Evolutionary conservation across 2,797 vertebrate species (phyloP).

Genomic region (Typhlichthys subterraneus): DNA sequence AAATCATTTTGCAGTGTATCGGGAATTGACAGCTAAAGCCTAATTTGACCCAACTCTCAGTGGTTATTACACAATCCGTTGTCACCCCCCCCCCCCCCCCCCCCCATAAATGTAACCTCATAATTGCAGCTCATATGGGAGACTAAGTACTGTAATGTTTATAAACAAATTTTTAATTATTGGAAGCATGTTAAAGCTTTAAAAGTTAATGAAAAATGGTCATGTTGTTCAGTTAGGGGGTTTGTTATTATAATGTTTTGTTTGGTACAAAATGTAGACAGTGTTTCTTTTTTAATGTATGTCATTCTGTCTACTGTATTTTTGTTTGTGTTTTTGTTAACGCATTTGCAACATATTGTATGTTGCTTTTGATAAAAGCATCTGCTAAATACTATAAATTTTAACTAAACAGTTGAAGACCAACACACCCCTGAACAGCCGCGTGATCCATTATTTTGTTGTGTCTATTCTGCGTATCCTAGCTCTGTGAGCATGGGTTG

Average conservation of each 20-base stretch:
- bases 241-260: neutral
- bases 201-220: neutral
- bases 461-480: slow-evolving; percentile 4
- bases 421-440: neutral
- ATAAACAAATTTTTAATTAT: neutral
- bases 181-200: neutral
- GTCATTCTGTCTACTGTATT: too few species aligned
- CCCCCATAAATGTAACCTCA: neutral
- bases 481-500: neutral
- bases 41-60: slow-evolving; percentile 9
- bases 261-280: neutral
- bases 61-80: slow-evolving; percentile 2
- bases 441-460: neutral
- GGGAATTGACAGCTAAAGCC: slow-evolving; percentile 4
- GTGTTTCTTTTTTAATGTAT: neutral
- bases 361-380: too few species aligned
- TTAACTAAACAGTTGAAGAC: neutral
- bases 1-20: slow-evolving; percentile 10
- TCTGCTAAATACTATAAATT: too few species aligned
- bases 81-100: neutral
- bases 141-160: neutral
- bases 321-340: too few species aligned
- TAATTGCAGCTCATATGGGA: neutral
- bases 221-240: neutral
- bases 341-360: too few species aligned